Base-by-base conservation (phyloP, 2,888 invertebrate genomes). In the Hypomecis atomaria region DNA sequence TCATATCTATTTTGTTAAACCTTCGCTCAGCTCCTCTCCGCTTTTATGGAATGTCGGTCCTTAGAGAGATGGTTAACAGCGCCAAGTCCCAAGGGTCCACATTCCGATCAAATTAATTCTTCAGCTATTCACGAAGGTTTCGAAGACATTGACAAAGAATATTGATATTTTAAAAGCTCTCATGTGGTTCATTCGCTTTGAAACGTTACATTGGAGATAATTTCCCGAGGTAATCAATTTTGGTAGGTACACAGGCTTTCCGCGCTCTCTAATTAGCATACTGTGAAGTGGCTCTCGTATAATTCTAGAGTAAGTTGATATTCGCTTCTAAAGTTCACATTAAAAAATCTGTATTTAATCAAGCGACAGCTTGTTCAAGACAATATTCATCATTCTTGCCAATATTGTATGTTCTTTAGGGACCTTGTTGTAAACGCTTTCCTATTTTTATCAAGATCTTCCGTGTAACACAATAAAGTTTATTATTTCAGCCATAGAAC, bases 71-170 rank as follows among this genome's bases (percentile, higher is more conserved):
- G 38, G 38, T 50, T 50, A 13, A 23, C 45, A n/a, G 7, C 36
- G 23, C 1, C 11, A 6, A 57, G 59, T 57, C 47, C 9, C 42
- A 44, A 43, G 54, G 55, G 61, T 59, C 60, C 38, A 45, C 13
- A 66, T 67, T 60, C 62, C 59, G 49, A 64, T 67, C 53, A 62
- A 70, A 67, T 65, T 59, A 66, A 70, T 64, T 65, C 63, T 57
- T 54, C 48, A 44, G 34, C 37, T 44, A 50, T 34, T 54, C 59
- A 62, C 53, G 57, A 67, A 44, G 23, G 23, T 38, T 23, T 44
- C 33, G n/a, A n/a, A n/a, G n/a, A n/a, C n/a, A n/a, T n/a, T n/a
- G n/a, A n/a, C n/a, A n/a, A n/a, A 10, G 4, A 36, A 34, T 33
- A 48, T 40, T 37, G 34, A 53, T 54, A 23, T 53, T 48, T 48